Percentiles rank a stretch among this genome's conserved stretches.
Conservation (phyloP, 2,113 vertebrate genomes). For the Bufo gargarizans region DNA sequence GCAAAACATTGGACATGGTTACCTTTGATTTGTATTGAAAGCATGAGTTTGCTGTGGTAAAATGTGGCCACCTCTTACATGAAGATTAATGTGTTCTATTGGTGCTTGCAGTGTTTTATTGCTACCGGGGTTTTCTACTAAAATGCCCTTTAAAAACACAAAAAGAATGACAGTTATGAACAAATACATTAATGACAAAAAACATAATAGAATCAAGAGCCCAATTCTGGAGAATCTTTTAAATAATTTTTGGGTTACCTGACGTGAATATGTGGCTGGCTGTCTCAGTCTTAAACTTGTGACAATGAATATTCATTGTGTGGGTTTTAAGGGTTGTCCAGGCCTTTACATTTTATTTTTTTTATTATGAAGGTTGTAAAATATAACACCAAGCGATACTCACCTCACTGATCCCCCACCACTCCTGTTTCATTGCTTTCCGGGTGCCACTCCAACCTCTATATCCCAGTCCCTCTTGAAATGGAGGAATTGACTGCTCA, state of each 20-base stretch:
- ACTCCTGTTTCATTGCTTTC: no score
- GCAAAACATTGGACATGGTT: background rate
- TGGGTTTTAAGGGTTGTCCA: no score
- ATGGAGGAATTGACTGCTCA: no score
- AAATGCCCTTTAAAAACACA: slow-evolving; percentile 22
- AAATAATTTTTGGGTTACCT: background rate
- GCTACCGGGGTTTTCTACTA: slow-evolving; percentile 25
- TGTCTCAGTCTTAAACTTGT: no score
- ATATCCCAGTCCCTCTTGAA: no score
- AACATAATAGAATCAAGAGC: background rate
- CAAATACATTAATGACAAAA: background rate
- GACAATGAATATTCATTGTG: no score
- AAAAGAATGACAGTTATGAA: background rate
- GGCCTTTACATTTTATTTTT: no score
- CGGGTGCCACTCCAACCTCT: no score
- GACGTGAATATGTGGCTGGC: no score
- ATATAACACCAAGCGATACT: no score
- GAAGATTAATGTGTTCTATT: slow-evolving; percentile 73
- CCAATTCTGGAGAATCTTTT: background rate
- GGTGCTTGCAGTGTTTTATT: slow-evolving; percentile 63
- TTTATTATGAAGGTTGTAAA: no score
- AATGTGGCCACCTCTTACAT: slow-evolving; percentile 74
- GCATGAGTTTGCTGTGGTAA: slow-evolving; percentile 74
- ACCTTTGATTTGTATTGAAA: slow-evolving; percentile 70
- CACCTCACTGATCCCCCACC: no score